Percentiles rank a stretch among this genome's conserved stretches.
Evolutionary conservation across 2,888 invertebrate genomes (phyloP).

Genomic region (Amphipyra berbera): DNA sequence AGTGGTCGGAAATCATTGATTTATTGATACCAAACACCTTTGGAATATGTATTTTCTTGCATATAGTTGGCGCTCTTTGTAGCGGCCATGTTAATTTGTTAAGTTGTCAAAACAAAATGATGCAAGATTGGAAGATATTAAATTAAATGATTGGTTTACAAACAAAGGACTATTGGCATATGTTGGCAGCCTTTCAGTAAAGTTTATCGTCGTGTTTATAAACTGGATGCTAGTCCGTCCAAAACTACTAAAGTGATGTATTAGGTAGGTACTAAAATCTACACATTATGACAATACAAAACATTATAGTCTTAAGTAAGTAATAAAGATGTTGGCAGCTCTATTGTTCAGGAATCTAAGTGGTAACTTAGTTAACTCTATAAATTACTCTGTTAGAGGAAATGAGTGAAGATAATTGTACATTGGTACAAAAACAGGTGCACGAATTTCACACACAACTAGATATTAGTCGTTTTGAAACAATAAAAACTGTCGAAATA

Average conservation of each 20-base stretch:
- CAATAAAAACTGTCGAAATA: slow-evolving; percentile 25
- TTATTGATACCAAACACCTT: slow-evolving; percentile 58
- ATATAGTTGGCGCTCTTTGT: slow-evolving; percentile 20
- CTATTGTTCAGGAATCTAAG: slow-evolving; percentile 6
- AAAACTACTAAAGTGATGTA: slow-evolving; percentile 1
- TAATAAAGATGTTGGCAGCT: slow-evolving; percentile 1
- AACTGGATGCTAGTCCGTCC: not conserved
- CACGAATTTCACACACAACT: slow-evolving; percentile 19
- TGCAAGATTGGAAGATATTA: slow-evolving; percentile 26
- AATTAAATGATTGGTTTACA: slow-evolving; percentile 22
- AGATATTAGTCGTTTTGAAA: slow-evolving; percentile 19
- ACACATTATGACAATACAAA: not conserved
- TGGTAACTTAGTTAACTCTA: slow-evolving; percentile 5
- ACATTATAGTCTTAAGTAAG: not conserved
- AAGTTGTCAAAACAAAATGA: slow-evolving; percentile 44
- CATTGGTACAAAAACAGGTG: not conserved
- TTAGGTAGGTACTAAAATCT: not conserved
- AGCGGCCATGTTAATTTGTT: slow-evolving; percentile 43
- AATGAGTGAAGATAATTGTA: not conserved
- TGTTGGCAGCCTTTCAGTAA: slow-evolving; percentile 4
- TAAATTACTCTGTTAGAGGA: not conserved
- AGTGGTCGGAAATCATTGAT: slow-evolving; percentile 60
- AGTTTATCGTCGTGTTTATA: slow-evolving; percentile 15
- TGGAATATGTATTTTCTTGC: slow-evolving; percentile 57
- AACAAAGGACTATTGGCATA: slow-evolving; percentile 12